These are phyloP conservation scores for Pyxicephalus adspersus DNA, from an alignment of 2,113 vertebrate species.

Conservation along the genomic window DNA sequence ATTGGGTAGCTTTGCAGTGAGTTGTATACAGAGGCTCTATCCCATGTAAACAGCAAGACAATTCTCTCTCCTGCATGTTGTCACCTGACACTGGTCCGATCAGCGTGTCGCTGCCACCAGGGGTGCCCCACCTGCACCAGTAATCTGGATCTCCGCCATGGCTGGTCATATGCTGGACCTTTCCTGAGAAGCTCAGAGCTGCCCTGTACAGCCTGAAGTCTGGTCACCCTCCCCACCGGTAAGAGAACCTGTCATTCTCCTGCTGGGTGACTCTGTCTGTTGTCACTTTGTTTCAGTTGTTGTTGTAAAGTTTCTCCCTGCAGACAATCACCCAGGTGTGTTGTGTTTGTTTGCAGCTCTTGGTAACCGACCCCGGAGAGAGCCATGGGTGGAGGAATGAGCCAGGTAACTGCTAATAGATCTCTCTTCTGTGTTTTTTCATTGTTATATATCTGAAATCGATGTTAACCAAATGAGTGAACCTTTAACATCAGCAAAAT, in stretches of 20 bases:
- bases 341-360: slow-evolving; percentile 55
- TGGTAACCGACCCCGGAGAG: neutral
- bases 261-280: neutral
- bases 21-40: no score
- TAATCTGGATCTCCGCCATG: slow-evolving; percentile 39
- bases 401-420: slow-evolving; percentile 63
- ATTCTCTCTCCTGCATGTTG: neutral
- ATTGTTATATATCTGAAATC: no score
- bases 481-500: no score
- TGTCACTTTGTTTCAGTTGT: neutral
- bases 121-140: neutral
- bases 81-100: neutral
- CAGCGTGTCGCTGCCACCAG: neutral
- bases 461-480: no score
- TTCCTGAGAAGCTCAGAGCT: neutral
- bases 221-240: neutral
- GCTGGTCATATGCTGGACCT: neutral
- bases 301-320: neutral
- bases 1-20: no score
- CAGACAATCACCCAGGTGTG: rapidly evolving
- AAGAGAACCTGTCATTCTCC: neutral
- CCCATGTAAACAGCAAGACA: no score
- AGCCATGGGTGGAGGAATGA: slow-evolving; percentile 72
- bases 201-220: neutral
- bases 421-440: no score